Evolutionary conservation across 2,888 invertebrate genomes (phyloP), one percentile per base, ranked within the genome.

Genomic region (Melanchra persicariae): DNA sequence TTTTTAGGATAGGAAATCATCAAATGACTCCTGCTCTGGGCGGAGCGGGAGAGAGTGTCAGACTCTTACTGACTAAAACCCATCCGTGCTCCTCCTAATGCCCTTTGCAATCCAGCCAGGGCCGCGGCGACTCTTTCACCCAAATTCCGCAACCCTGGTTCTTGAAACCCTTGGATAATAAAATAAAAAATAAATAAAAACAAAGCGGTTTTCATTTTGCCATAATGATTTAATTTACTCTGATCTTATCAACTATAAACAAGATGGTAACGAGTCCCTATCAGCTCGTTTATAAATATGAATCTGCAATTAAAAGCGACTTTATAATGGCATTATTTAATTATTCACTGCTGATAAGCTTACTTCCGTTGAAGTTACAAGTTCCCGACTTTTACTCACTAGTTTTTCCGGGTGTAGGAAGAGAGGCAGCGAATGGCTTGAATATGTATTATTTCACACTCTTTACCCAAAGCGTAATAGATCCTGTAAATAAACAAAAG

Each of bases 241-340:
- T 9, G 58, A 74, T 62, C 9, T 62, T 74, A 62, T 79, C 74
- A 19, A 22, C 47, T 49, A n/a, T 54, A 37, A 43, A 54, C 63
- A 59, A 49, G 62, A 79, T 79, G 47, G 24, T 43, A 52, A 54
- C 26, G 17, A 62, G 30, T 17, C 37, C 17, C 8, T 74, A 61
- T 26, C 43, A 45, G 12, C 43, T 59, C n/a, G 40, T 64, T 75
- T 59, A 54, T 62, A 62, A 54, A 34, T 54, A 59, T 74, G 34
- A 72, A 63, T 73, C 7, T 47, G 37, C 52, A 61, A 74, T 57
- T 75, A 77, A 76, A 67, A 78, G 45, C 5, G 71, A 73, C 51
- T 70, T 58, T 45, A 58, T 70, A 77, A 65, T 58, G 43, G 30
- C n/a, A 57, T 61, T 61, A 80, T 74, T 79, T 63, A 79, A 73